Evolutionary conservation across 2,888 invertebrate species (phyloP).

Genomic region (Dorcus hopei): DNA sequence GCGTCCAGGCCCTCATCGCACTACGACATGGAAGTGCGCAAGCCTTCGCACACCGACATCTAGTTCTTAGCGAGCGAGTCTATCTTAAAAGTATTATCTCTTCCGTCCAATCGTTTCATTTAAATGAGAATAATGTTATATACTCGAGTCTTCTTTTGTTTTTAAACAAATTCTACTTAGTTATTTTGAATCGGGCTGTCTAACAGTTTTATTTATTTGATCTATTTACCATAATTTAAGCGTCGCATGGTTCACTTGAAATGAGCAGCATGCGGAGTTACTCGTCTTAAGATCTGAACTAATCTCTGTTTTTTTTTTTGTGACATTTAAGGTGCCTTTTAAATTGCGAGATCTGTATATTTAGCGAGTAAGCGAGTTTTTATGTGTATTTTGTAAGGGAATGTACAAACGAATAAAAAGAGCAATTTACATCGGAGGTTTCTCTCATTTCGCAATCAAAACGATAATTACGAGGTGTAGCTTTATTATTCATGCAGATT

Average conservation of each 20-base stretch:
- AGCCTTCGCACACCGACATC: conserved; percentile 70
- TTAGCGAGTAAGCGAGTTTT: too few species aligned
- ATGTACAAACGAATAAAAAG: too few species aligned
- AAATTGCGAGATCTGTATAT: too few species aligned
- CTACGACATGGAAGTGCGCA: conserved; percentile 66
- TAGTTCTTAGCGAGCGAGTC: conserved; percentile 40
- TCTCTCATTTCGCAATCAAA: too few species aligned
- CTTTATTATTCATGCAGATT: too few species aligned
- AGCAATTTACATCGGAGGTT: too few species aligned
- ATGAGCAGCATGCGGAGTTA: too few species aligned
- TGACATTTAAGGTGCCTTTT: too few species aligned
- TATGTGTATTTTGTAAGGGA: too few species aligned
- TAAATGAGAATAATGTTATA: neutral
- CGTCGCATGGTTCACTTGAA: too few species aligned
- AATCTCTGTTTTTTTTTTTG: neutral
- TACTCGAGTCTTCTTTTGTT: too few species aligned
- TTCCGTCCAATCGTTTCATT: conserved; percentile 5
- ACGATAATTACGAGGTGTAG: too few species aligned
- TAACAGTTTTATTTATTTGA: neutral
- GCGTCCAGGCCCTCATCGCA: conserved; percentile 64
- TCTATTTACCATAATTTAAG: neutral
- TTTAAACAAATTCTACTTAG: neutral
- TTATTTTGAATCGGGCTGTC: neutral
- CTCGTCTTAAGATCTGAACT: neutral
- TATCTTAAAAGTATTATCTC: neutral